A percentile compares a stretch with the other conserved stretches of the same genome.
Evolutionary conservation across 2,797 vertebrate species (phyloP).

Genomic region (Alca torda): DNA sequence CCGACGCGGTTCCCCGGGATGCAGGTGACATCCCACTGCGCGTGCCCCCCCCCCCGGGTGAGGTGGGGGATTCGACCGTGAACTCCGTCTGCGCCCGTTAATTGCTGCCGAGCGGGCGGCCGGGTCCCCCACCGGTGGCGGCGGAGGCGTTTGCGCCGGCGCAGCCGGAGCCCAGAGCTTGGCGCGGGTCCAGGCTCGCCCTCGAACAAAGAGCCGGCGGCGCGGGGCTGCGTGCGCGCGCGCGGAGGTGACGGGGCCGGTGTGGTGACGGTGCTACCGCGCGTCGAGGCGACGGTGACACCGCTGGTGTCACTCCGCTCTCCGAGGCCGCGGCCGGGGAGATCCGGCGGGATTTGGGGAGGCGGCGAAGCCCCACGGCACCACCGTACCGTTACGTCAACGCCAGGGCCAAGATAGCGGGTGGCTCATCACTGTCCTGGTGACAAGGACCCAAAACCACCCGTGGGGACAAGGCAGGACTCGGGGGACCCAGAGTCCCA

Average conservation of each 20-base stretch:
- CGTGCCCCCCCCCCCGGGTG: not conserved
- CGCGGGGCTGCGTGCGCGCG: not conserved
- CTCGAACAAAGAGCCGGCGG: not conserved
- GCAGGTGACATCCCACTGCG: fast-evolving
- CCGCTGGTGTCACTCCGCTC: not conserved
- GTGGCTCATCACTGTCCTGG: fast-evolving
- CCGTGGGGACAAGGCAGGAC: not conserved
- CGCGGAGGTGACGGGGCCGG: not conserved
- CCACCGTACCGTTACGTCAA: not conserved
- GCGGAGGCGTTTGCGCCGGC: not conserved
- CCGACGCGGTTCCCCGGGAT: fast-evolving
- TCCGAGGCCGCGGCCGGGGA: not conserved
- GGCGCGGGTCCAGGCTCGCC: not conserved
- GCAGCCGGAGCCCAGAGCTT: not conserved
- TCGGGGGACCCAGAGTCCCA: not conserved
- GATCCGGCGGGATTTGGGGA: not conserved
- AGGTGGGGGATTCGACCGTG: too few relatives aligned
- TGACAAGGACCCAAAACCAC: not conserved
- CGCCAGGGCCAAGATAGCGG: fast-evolving
- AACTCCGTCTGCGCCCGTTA: not conserved
- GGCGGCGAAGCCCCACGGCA: fast-evolving
- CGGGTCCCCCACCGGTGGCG: not conserved
- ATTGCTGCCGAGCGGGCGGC: fast-evolving
- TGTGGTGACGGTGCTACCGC: not conserved
- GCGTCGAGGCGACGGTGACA: not conserved